Evolutionary conservation across 1,140 invertebrate species (phyloP), one percentile per base, ranked within the genome.

Genomic region (Nasonia vitripennis): DNA sequence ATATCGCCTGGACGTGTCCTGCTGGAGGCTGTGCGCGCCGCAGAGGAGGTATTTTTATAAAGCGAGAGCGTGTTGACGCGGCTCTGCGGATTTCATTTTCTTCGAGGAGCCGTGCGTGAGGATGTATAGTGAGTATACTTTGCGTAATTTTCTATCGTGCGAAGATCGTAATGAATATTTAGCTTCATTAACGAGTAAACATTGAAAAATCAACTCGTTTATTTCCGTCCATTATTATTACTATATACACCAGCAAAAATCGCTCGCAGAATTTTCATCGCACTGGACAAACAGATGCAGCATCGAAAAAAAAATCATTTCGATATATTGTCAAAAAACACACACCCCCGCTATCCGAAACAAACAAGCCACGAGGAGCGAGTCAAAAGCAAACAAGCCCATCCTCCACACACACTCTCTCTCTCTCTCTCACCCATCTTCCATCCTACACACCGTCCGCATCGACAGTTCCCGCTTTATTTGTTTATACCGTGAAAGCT

Each of bases 401-500:
- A 62, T 62, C 55, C 55, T 20, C 17, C 20, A 62, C 20, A 17
- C 17, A 2, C 51, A 2, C 51, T 55, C 51, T 55, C 17, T 14
- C 12, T 17, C 55, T 2, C 20, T 71, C 70, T 0, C 27, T 34
- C 23, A 7, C 27, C 27, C 27, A 12, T 11, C 70, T 11, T 71
- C 2, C 17, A 62, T 71, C n/a, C 27, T 70, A 34, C 70, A 34
- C 70, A 31, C 7, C 68, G 10, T 11, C 4, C 68, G 68, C 23
- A 71, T 27, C 23, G 11, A 20, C 70, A 27, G 68, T 71, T 71
- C 68, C 9, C 27, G 31, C 23, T 75, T 75, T 75, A 75, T 75
- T 75, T 75, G 73, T 75, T 75, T 75, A 75, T 75, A 75, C 17
- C 20, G 14, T 27, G 37, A n/a, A 41, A 41, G 73, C 14, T n/a